Evolutionary conservation across 1,140 invertebrate species (phyloP).

Genomic region (Cyphomyrmex costatus): DNA sequence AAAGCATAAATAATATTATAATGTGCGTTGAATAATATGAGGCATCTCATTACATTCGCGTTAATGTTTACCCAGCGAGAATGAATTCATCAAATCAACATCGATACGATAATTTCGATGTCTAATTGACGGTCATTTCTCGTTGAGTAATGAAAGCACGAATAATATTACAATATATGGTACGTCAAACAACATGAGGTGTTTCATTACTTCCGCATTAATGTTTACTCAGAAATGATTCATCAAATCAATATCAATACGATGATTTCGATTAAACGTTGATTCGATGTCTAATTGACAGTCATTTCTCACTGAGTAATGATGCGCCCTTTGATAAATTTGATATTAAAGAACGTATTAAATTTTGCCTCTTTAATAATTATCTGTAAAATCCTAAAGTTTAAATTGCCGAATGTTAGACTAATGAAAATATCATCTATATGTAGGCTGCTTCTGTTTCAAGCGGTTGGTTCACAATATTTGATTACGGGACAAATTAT

Average conservation of each 20-base stretch:
- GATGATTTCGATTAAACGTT: too few species aligned
- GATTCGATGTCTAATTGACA: too few species aligned
- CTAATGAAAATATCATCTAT: neutral
- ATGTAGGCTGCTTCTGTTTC: constrained; percentile 70
- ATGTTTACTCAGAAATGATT: too few species aligned
- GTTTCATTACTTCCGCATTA: too few species aligned
- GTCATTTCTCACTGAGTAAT: too few species aligned
- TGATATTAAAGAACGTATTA: neutral
- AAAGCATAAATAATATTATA: neutral
- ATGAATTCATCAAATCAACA: too few species aligned
- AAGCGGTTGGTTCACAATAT: constrained; percentile 72
- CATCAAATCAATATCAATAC: too few species aligned
- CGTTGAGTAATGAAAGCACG: neutral
- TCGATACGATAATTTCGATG: too few species aligned
- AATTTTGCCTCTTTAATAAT: neutral
- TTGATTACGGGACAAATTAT: constrained; percentile 75
- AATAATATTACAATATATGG: neutral
- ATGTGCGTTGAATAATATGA: neutral
- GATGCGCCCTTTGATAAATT: neutral
- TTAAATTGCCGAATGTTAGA: neutral
- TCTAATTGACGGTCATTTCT: neutral
- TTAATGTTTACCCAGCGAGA: too few species aligned
- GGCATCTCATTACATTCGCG: too few species aligned
- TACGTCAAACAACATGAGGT: too few species aligned
- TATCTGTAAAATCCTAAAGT: neutral